Conservation (phyloP, 2,888 invertebrate genomes). For the Caenorhabditis panamensis region DNA sequence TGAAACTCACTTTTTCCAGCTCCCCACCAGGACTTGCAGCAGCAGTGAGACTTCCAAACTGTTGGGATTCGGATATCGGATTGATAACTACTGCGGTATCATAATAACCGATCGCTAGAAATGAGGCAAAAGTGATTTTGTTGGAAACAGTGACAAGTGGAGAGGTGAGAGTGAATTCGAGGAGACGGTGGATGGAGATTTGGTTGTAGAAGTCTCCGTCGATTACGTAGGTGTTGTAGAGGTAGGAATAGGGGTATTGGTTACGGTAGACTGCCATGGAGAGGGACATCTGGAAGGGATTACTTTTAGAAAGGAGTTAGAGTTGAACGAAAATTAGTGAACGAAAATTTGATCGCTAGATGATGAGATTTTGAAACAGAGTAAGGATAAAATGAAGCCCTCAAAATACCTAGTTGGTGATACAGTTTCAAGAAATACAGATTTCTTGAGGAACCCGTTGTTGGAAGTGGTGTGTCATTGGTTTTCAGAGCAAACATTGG, state of each 20-base stretch:
- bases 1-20: neutral
- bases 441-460: no score
- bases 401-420: no score
- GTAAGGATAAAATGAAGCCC: no score
- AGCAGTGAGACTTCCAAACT: constrained; percentile 8
- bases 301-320: no score
- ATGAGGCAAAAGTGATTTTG: constrained; percentile 5
- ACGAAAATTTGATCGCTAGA: no score
- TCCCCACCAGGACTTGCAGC: constrained; percentile 17
- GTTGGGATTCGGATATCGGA: constrained; percentile 15
- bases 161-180: neutral
- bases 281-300: constrained; percentile 14
- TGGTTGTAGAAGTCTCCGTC: constrained; percentile 25
- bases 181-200: neutral
- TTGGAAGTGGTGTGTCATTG: no score
- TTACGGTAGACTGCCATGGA: neutral
- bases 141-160: neutral
- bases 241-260: neutral
- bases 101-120: constrained; percentile 6
- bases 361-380: no score
- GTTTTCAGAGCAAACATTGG: no score
- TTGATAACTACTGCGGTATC: constrained; percentile 22
- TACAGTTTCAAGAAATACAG: no score
- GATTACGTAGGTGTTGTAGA: constrained; percentile 14
- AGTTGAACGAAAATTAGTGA: no score